Evolutionary conservation across 2,797 vertebrate genomes (phyloP), one percentile per base, ranked within the genome.

Genomic region (Pseudomugil tenellus): DNA sequence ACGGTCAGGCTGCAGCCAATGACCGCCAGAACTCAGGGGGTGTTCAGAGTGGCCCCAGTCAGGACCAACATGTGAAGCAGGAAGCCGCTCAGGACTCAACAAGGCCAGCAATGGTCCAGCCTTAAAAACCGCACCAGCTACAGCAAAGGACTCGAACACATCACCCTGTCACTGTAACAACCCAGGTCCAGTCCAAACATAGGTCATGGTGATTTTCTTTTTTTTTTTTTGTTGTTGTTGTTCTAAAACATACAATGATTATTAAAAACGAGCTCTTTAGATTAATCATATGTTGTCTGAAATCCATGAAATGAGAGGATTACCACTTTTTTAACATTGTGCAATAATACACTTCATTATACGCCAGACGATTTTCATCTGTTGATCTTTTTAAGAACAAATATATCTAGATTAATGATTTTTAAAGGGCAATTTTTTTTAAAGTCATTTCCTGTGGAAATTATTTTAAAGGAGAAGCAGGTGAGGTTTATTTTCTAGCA

Each of bases 401-500:
- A 74, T 66, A 81, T 67, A n/a, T n/a, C n/a, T n/a, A n/a, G n/a
- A n/a, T 79, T 67, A 75, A 72, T 88, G 76, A 79, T 85, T 92
- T 93, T 88, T 84, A 90, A 83, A 77, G 68, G 93, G 85, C 79
- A 76, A 89, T 84, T 84, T 93, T 90, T 90, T 87, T 83, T 58
- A 76, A 93, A 93, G 89, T 83, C 88, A 95, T 98, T 98, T 97
- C 96, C 97, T 98, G 95, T 98, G 96, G 97, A 98, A 98, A 97
- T 96, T 90, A 91, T 93, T 86, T 92, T 86, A 54, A 23, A 28
- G 9, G 11, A 46, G 48, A 67, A 29, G 63, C 48, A 60, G 55
- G 75, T 48, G 60, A 67, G 55, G 41, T 77, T 80, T 79, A 79
- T 74, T 28, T 81, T 87, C 51, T 58, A 90, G 74, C 79, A 84